A percentile compares a stretch with the other conserved stretches of the same genome.
These are phyloP conservation scores for Gymnosoma rotundatum DNA, from an alignment of 2,888 invertebrate species.

Conservation along the genomic window DNA sequence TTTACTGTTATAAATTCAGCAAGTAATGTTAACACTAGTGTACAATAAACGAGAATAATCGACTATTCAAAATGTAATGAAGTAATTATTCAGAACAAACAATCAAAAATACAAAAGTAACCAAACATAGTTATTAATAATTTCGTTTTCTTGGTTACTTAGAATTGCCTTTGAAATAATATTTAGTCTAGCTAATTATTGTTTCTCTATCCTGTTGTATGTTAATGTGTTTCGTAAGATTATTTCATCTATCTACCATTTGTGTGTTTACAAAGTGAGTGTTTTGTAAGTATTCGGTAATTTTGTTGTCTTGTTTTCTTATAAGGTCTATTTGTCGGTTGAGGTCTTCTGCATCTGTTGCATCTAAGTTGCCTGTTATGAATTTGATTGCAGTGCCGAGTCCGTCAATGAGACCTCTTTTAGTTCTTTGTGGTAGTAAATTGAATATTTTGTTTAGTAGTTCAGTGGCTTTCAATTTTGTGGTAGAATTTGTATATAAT, in stretches of 20 bases:
- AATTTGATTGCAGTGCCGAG: constrained; percentile 56
- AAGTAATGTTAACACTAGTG: too few relatives aligned
- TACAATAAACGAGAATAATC: too few relatives aligned
- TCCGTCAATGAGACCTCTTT: constrained; percentile 58
- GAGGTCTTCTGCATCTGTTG: constrained; percentile 30
- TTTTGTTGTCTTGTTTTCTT: constrained; percentile 11
- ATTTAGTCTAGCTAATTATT: constrained; percentile 62
- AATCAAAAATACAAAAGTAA: too few relatives aligned
- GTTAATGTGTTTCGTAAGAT: constrained; percentile 13
- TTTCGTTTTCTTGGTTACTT: constrained; percentile 27
- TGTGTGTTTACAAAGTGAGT: not conserved
- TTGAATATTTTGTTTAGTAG: constrained; percentile 20
- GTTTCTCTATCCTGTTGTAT: constrained; percentile 31
- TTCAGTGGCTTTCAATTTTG: constrained; percentile 6
- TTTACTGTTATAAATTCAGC: too few relatives aligned
- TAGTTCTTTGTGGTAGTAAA: constrained; percentile 25
- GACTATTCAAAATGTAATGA: too few relatives aligned
- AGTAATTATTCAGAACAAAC: too few relatives aligned
- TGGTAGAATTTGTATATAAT: not conserved
- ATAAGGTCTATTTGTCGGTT: constrained; percentile 32
- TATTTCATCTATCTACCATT: not conserved
- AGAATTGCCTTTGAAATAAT: constrained; percentile 66
- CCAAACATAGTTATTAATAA: constrained; percentile 35
- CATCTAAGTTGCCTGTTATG: constrained; percentile 64
- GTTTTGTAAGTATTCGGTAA: not conserved